Base-by-base conservation (phyloP, 2,113 vertebrate genomes). In the Podarcis cretensis region DNA sequence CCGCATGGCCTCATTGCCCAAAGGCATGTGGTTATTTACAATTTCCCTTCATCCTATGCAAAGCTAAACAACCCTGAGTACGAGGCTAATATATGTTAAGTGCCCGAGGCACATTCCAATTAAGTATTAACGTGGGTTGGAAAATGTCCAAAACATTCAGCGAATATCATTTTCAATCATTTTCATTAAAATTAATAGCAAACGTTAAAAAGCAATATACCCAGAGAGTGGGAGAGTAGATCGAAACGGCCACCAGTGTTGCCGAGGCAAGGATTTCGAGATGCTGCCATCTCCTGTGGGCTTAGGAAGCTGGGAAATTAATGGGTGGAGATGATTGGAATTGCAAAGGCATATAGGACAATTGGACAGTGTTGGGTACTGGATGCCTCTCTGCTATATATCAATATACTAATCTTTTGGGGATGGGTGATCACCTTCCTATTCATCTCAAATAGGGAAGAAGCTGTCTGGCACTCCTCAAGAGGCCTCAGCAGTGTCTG, bases 131-230 rank as follows among this genome's bases (percentile, higher is more conserved):
- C 66, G 84, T 85, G 94, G 89, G 89, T 83, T 95, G 93, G 83
- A 95, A 88, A 83, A 86, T 79, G 94, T 96, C 90, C 92, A 94
- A 95, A 96, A 94, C 88, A 92, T 94, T 95, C 95, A 92, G 73
- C 78, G 77, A 92, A 57, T 93, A 94, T 93, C 82, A 93, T 87
- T 93, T 95, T 95, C 86, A 93, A 90, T 96, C 86, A 91, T 94
- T 96, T 96, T 95, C 21, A 93, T 94, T 96, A 93, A 96, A 96
- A 95, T 94, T 92, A 93, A 95, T 95, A 94, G 65, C 77, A 93
- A 91, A 13, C 69, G 18, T 94, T 94, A 93, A 95, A 95, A 95
- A 88, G 7, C 94, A 92, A 88, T 80, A 87, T 85, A 92, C 10
- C 84, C 32, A 93, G 65, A 69, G 81, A 91, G 54, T 0, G 65